phyloP scores from a whole-genome alignment of 1,140 invertebrate species.

The Cotesia typhae region DNA sequence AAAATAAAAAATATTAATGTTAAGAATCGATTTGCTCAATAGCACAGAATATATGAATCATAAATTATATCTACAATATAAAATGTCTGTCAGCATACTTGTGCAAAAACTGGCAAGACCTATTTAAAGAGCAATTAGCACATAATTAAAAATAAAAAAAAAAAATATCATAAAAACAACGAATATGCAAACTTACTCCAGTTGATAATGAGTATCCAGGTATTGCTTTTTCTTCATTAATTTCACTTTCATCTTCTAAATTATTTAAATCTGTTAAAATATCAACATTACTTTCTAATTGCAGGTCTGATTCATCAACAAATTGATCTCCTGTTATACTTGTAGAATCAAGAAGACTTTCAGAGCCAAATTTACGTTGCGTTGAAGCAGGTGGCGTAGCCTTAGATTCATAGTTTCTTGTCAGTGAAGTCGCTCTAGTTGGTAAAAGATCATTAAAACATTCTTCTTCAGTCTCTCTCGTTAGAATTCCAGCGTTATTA shows the following conservation, averaged over 20 bases:
- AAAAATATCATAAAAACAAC: background rate
- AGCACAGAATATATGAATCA: too few species aligned
- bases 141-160: too few species aligned
- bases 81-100: background rate
- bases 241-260: background rate
- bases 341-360: constrained; percentile 30
- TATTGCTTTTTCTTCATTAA: constrained; percentile 8
- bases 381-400: constrained; percentile 6
- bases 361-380: constrained; percentile 28
- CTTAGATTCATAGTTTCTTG: constrained; percentile 17
- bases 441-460: constrained; percentile 21
- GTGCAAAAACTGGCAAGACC: too few species aligned
- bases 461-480: constrained; percentile 17
- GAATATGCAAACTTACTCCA: too few species aligned
- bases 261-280: background rate
- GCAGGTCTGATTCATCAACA: constrained; percentile 13
- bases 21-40: too few species aligned
- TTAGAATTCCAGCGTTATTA: background rate
- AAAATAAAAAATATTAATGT: too few species aligned
- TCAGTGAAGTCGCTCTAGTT: constrained; percentile 32
- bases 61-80: background rate
- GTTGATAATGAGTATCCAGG: too few species aligned
- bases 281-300: constrained; percentile 1
- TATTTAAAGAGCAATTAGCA: background rate
- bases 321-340: constrained; percentile 10